Evolutionary conservation across 2,797 vertebrate genomes (phyloP).

Genomic region (Sparus aurata): DNA sequence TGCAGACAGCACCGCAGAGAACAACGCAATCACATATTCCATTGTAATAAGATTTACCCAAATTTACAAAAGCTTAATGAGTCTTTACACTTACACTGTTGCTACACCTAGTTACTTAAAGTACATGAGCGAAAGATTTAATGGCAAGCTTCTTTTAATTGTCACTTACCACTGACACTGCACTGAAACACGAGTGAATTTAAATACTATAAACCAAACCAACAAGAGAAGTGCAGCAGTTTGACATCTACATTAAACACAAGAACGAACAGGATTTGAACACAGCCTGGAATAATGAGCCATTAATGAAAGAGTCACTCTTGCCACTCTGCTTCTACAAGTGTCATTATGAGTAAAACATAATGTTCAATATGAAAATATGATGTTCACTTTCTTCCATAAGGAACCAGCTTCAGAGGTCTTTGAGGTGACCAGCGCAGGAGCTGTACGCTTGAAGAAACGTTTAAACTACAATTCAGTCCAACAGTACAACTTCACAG

Average conservation of each 20-base stretch:
- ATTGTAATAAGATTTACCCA: conserved; percentile 68
- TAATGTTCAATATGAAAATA: neutral
- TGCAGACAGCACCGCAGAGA: conserved; percentile 56
- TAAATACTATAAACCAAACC: no score
- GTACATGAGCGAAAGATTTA: neutral
- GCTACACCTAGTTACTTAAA: neutral
- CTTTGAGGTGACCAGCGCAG: conserved; percentile 77
- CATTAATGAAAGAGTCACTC: neutral
- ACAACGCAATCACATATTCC: conserved; percentile 77
- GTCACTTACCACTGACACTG: no score
- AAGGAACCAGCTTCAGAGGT: conserved; percentile 77
- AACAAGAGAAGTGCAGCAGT: no score
- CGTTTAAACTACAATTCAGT: conserved; percentile 82
- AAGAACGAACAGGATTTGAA: no score
- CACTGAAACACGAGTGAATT: no score
- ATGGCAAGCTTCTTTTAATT: neutral
- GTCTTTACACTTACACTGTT: neutral
- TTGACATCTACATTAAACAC: no score
- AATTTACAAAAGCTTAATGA: neutral
- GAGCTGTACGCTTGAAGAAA: conserved; percentile 74
- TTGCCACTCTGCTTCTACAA: neutral
- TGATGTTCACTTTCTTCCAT: conserved; percentile 29
- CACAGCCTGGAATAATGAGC: no score
- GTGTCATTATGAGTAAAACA: neutral
- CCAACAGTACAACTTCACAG: conserved; percentile 76